Evolutionary conservation across 2,113 vertebrate genomes (phyloP).

Genomic region (Caretta caretta): DNA sequence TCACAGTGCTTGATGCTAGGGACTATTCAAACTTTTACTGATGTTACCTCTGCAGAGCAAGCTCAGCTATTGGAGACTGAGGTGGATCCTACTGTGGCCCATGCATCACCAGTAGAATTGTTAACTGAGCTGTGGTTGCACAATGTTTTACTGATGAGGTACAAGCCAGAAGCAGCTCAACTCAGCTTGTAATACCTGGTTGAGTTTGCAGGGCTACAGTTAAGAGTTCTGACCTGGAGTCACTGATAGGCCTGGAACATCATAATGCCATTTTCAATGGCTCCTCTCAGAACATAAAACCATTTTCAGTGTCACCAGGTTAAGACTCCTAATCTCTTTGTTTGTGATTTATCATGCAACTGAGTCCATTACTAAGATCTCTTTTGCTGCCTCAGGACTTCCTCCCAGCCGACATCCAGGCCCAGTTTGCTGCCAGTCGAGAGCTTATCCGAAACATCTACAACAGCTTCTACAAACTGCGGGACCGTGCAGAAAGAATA

Average conservation of each 20-base stretch:
- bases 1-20: not conserved
- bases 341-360: not conserved
- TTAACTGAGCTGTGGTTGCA: constrained; percentile 50
- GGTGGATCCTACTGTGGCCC: constrained; percentile 31
- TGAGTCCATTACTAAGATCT: not conserved
- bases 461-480: constrained; percentile 93
- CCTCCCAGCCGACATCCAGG: constrained; percentile 93
- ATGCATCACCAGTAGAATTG: constrained; percentile 11
- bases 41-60: not conserved
- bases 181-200: not conserved
- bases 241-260: not conserved
- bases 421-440: constrained; percentile 91
- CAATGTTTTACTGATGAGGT: constrained; percentile 8
- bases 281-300: not conserved
- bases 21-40: not conserved
- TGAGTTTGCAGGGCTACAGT: not conserved
- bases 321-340: not conserved
- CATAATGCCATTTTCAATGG: not conserved
- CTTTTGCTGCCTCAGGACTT: constrained; percentile 84
- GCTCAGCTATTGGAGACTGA: constrained; percentile 28
- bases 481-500: constrained; percentile 92
- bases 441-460: constrained; percentile 94
- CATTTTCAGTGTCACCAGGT: not conserved
- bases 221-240: not conserved
- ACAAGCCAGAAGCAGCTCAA: not conserved